Base-by-base conservation (phyloP, 2,113 vertebrate species). In the Xyliphius kryptos region DNA sequence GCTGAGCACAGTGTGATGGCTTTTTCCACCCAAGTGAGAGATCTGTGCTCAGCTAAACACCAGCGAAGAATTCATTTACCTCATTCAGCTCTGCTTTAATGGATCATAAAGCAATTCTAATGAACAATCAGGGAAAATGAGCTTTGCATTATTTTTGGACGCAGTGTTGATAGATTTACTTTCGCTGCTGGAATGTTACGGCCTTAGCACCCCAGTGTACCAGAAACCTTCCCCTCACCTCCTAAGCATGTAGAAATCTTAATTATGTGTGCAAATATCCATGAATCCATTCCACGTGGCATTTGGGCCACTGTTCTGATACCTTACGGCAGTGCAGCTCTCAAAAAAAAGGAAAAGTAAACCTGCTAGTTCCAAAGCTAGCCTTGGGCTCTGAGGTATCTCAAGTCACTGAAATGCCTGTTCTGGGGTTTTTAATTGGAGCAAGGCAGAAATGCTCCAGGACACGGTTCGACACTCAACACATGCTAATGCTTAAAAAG, bases 361-460 rank as follows among this genome's bases (percentile, higher is more conserved):
- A 41, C 1, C 44, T 16, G 58, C 59, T 53, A 47, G 71, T 60
- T 66, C 64, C 60, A 60, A 65, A 66, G 61, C 56, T 57, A 59
- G 61, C 72, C 69, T 14, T 20, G 57, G 69, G 71, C 68, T 68
- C 32, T 54, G 36, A 19, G 44, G 55, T 47, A 63, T 55, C 46
- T 46, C 57, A 2, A 56, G 56, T 32, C 51, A 54, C 36, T 50
- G 48, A 52, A 20, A 61, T 68, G 43, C 65, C 16, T 47, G 38
- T 64, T 65, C 53, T 32, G 63, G 40, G 64, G 67, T 60, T 61
- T 36, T 67, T 74, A 75, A 77, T 66, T 75, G 58, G 61, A 67
- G 51, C 49, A 22, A 26, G 53, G 52, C 55, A 58, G 50, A 56
- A 64, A 40, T 0, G 38, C 63, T 53, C 15, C 54, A 40, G 56